These are phyloP conservation scores for Heliconius melpomene DNA, from an alignment of 1,140 invertebrate genomes.

Conservation along the genomic window DNA sequence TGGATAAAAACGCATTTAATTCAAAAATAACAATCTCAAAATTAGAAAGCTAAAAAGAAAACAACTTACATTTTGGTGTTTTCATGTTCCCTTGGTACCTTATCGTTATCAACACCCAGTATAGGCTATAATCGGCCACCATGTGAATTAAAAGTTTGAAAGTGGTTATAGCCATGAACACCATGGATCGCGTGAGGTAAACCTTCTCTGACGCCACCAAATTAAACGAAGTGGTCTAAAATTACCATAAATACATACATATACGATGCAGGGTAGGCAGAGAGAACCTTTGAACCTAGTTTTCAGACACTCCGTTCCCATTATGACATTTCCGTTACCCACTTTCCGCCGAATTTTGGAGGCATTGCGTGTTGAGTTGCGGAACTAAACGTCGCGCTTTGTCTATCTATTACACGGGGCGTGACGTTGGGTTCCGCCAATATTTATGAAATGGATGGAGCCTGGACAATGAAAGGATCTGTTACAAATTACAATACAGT, in stretches of 20 bases:
- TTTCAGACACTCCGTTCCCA: too few species aligned
- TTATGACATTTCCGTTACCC: neutral
- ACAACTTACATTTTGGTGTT: constrained; percentile 50
- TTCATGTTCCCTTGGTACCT: constrained; percentile 83
- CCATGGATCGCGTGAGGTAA: constrained; percentile 82
- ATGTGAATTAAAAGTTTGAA: constrained; percentile 87
- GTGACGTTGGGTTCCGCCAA: too few species aligned
- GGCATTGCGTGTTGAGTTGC: neutral
- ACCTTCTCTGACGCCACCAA: constrained; percentile 83
- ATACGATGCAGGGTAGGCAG: neutral
- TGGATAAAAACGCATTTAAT: too few species aligned
- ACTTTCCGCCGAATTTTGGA: neutral
- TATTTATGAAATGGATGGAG: too few species aligned
- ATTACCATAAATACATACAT: constrained; percentile 23
- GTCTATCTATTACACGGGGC: too few species aligned
- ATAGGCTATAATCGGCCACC: constrained; percentile 87
- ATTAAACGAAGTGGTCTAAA: constrained; percentile 82
- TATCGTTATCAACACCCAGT: constrained; percentile 86
- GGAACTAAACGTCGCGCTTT: neutral
- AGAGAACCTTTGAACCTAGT: neutral
- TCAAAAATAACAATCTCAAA: too few species aligned
- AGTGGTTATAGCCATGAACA: constrained; percentile 83
- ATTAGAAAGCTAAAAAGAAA: neutral
- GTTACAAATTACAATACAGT: too few species aligned
- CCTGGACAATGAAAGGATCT: too few species aligned